Evolutionary conservation across 2,113 vertebrate genomes (phyloP).

Genomic region (Uria lomvia): DNA sequence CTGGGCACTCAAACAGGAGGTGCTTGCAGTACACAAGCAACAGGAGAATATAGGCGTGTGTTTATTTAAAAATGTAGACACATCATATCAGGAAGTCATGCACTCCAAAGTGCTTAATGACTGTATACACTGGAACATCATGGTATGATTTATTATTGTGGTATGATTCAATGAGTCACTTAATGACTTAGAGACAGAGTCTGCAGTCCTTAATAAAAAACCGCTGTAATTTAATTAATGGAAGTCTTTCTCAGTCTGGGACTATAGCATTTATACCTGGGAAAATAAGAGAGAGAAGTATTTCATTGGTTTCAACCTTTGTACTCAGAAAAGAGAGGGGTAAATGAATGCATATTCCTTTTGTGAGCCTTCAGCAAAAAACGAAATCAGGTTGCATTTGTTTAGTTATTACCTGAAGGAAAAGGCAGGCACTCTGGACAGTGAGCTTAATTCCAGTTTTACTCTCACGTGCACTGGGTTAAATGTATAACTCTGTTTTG

Average conservation of each 20-base stretch:
- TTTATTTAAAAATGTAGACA: slow-evolving; percentile 36
- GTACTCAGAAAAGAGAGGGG: background rate
- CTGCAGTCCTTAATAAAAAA: background rate
- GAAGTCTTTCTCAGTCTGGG: background rate
- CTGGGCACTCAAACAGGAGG: background rate
- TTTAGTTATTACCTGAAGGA: background rate
- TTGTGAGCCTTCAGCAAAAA: background rate
- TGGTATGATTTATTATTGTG: slow-evolving; percentile 10
- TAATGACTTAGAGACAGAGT: background rate
- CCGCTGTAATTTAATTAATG: background rate
- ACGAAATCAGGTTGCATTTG: background rate
- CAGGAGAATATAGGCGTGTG: slow-evolving; percentile 28
- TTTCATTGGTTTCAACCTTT: background rate
- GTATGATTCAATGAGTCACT: background rate
- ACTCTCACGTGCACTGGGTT: background rate
- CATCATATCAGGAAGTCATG: slow-evolving; percentile 8
- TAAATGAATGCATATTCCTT: background rate
- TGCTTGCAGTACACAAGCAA: background rate
- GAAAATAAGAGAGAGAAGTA: background rate
- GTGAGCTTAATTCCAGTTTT: background rate
- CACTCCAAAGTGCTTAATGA: slow-evolving; percentile 49
- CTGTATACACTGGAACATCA: background rate
- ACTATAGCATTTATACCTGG: background rate
- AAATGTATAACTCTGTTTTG: background rate
- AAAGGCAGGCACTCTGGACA: background rate